Evolutionary conservation across 2,888 invertebrate species (phyloP).

Genomic region (Harpagoxenus sublaevis): DNA sequence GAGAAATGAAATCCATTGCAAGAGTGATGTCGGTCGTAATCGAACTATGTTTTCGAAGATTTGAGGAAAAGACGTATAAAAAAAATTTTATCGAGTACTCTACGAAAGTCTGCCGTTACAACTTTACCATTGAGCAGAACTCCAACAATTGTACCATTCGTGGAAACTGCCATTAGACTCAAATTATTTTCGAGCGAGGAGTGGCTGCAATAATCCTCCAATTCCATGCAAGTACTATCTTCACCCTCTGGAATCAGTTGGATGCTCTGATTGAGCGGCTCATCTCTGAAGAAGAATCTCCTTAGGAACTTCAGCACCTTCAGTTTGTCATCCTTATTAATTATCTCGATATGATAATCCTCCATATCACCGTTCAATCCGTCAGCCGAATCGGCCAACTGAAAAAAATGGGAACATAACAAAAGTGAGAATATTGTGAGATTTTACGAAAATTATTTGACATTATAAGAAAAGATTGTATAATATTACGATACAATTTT

Average conservation of each 20-base stretch:
- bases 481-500: background rate
- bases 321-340: slow-evolving; percentile 87
- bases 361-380: slow-evolving; percentile 78
- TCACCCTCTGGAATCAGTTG: slow-evolving; percentile 89
- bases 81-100: background rate
- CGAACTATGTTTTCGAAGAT: background rate
- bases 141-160: slow-evolving; percentile 88
- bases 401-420: slow-evolving; percentile 48
- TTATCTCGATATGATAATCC: slow-evolving; percentile 86
- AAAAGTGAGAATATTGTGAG: background rate
- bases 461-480: background rate
- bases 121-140: slow-evolving; percentile 87
- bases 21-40: background rate
- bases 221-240: slow-evolving; percentile 88
- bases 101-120: background rate
- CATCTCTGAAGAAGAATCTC: slow-evolving; percentile 91
- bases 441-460: background rate
- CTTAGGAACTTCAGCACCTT: slow-evolving; percentile 88
- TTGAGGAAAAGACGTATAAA: background rate
- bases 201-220: slow-evolving; percentile 89
- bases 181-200: slow-evolving; percentile 88
- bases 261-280: slow-evolving; percentile 90
- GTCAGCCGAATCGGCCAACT: slow-evolving; percentile 81
- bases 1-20: background rate
- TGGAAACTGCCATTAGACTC: slow-evolving; percentile 89